Evolutionary conservation across 2,113 vertebrate genomes (phyloP).

Genomic region (Willisornis vidua): DNA sequence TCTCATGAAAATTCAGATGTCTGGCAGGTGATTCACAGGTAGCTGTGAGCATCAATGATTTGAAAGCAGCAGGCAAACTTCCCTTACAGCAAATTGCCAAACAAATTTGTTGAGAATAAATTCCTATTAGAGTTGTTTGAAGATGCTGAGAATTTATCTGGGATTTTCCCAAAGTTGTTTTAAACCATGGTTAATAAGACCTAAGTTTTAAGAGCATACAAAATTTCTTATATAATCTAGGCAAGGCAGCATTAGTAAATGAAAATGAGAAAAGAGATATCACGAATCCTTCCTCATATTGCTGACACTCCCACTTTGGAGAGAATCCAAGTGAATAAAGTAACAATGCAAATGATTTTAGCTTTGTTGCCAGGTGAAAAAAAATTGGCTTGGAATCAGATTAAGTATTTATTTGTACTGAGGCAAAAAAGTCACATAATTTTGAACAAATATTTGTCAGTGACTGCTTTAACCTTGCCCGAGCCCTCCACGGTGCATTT

Average conservation of each 20-base stretch:
- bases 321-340: background rate
- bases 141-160: background rate
- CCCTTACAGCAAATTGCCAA: background rate
- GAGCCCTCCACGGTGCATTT: background rate
- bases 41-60: conserved; percentile 29
- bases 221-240: background rate
- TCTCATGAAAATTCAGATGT: background rate
- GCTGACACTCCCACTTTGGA: background rate
- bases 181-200: background rate
- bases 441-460: background rate
- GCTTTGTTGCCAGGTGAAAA: background rate
- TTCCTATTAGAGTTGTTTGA: background rate
- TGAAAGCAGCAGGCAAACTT: conserved; percentile 27
- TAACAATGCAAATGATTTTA: background rate
- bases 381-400: background rate
- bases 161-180: background rate
- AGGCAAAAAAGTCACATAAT: background rate
- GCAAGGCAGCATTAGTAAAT: background rate
- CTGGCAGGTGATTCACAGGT: conserved; percentile 33
- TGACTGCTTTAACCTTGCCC: background rate
- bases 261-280: background rate
- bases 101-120: background rate
- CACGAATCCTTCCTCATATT: background rate
- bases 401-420: background rate
- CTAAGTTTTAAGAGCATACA: background rate